Evolutionary conservation across 37 sponge, comb jelly and placozoan species (phyloP), one percentile per base, ranked within the genome.

Genomic region (Chondrosia reniformis): DNA sequence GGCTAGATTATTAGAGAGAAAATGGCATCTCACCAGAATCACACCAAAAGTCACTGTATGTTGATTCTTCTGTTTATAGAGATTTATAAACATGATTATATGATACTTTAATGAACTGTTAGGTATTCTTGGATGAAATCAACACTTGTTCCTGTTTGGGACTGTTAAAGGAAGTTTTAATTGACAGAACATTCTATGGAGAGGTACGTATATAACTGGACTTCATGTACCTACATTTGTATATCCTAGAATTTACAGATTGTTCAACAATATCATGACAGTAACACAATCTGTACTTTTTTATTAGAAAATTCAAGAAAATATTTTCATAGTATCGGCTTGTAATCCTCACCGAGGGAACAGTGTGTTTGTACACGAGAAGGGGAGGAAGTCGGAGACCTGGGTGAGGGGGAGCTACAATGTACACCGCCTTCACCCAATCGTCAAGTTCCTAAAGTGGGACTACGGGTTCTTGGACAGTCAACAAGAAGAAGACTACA

Each of bases 141-240:
- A 95, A 95, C 83, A 95, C 95, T 42, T 85, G 92, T 13, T 91
- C 95, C 3, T 95, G 95, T 75, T 55, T 91, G 37, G 95, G 95
- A 32, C 63, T 95, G 19, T 80, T 95, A 74, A 95, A 95, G 66
- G 95, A 95, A 46, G 57, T 95, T 32, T 79, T 91, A 5, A 79
- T 95, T n/a, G 95, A 95, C 69, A 37, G 66, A 55, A 86, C 84
- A 6, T 63, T 95, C 33, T 87, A 91, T 73, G 95, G 95, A 24
- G 62, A 46, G 76, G 86, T 88, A 33, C 41, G 81, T 77, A 46
- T 32, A 46, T 13, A 66, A n/a, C n/a, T n/a, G n/a, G n/a, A n/a
- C n/a, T n/a, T n/a, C n/a, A n/a, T n/a, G n/a, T n/a, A n/a, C n/a
- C n/a, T n/a, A n/a, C n/a, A n/a, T n/a, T n/a, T n/a, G n/a, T n/a